Evolutionary conservation across 2,888 invertebrate species (phyloP).

Genomic region (Sinotaia quadrata): DNA sequence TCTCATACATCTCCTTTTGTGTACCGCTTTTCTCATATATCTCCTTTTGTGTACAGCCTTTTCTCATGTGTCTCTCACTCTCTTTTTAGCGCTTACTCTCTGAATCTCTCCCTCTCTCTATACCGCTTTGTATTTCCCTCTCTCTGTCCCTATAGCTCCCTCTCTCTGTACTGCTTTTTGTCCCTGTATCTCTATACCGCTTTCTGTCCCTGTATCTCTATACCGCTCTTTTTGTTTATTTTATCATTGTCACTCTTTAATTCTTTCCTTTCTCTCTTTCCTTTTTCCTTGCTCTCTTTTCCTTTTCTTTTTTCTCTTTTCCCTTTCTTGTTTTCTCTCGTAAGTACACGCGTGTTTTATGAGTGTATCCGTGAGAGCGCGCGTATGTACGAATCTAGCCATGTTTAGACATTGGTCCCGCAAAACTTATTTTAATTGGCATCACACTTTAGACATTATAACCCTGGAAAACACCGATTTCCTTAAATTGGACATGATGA

Average conservation of each 20-base stretch:
- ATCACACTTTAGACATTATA: too few relatives aligned
- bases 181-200: slow-evolving; percentile 19
- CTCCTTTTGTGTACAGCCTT: too few relatives aligned
- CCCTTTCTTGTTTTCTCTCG: background rate
- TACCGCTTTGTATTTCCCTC: slow-evolving; percentile 1
- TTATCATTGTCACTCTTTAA: background rate
- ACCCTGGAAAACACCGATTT: too few relatives aligned
- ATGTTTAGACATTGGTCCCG: too few relatives aligned
- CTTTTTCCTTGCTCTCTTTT: slow-evolving; percentile 11
- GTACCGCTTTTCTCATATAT: background rate
- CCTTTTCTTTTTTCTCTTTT: background rate
- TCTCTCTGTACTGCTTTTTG: slow-evolving; percentile 3
- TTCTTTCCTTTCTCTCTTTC: background rate
- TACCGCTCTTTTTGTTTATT: slow-evolving; percentile 23
- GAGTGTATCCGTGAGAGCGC: too few relatives aligned
- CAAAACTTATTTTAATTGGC: too few relatives aligned
- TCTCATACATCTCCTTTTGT: background rate
- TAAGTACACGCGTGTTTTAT: too few relatives aligned
- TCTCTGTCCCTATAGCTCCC: slow-evolving; percentile 1
- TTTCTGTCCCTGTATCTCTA: slow-evolving; percentile 12
- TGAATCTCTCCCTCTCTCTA: background rate
- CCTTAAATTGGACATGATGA: too few relatives aligned
- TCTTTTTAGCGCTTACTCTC: background rate
- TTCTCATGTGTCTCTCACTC: slow-evolving; percentile 7
- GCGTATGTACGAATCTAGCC: too few relatives aligned